Percentiles rank a stretch among this genome's conserved stretches.
These are phyloP conservation scores for Coleophora flavipennella DNA, from an alignment of 2,888 invertebrate species.

Conservation along the genomic window DNA sequence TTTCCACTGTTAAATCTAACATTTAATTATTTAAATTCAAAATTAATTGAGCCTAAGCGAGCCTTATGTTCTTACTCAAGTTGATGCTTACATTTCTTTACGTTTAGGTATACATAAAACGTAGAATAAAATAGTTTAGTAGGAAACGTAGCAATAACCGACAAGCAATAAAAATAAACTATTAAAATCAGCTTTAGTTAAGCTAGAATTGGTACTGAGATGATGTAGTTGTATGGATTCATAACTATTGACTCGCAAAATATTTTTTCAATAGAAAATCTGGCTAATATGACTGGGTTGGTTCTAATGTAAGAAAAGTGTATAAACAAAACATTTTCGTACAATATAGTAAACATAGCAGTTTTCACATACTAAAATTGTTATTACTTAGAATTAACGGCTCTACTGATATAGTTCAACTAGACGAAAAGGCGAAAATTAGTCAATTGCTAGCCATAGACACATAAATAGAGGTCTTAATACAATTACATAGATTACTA, in stretches of 20 bases:
- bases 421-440: constrained; percentile 57
- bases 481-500: constrained; percentile 31
- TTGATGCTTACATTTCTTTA: constrained; percentile 15
- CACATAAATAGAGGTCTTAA: constrained; percentile 39
- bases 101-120: constrained; percentile 14
- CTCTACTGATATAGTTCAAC: constrained; percentile 47
- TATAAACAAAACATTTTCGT: constrained; percentile 47
- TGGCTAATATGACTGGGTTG: constrained; percentile 45
- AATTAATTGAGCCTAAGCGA: too few relatives aligned
- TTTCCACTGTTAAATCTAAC: too few relatives aligned
- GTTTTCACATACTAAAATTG: constrained; percentile 44
- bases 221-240: constrained; percentile 47
- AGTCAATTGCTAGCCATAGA: constrained; percentile 72
- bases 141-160: constrained; percentile 63
- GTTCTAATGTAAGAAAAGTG: constrained; percentile 39
- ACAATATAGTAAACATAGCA: constrained; percentile 49
- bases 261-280: constrained; percentile 64
- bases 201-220: constrained; percentile 67
- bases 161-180: constrained; percentile 60
- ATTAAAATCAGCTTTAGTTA: constrained; percentile 57
- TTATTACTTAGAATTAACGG: constrained; percentile 53
- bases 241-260: constrained; percentile 45
- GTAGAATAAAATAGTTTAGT: constrained; percentile 37
- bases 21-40: too few relatives aligned
- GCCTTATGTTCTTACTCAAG: too few relatives aligned